Evolutionary conservation across 2,113 vertebrate genomes (phyloP), one percentile per base, ranked within the genome.

Genomic region (Physeter macrocephalus): DNA sequence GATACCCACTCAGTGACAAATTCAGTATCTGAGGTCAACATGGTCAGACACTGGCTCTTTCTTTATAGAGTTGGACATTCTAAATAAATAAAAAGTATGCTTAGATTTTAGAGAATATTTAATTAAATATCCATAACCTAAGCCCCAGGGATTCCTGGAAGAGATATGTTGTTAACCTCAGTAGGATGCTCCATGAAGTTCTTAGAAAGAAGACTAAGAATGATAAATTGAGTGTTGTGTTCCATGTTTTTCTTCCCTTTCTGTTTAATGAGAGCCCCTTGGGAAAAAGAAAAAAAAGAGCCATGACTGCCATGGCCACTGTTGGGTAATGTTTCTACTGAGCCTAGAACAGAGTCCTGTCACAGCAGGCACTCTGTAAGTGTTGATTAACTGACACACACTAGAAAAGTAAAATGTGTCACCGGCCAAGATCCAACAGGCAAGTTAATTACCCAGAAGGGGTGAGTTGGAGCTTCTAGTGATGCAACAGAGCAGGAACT

Each of bases 341-440:
- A 90, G 77, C 57, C 96, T 94, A 91, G 66, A 95, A 96, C 49
- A 85, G 54, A 69, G 71, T 72, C 69, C 41, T 89, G 31, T 39
- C 81, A 27, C 75, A 96, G 62, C 52, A 81, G 81, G 71, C 39
- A 52, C 59, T 93, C 83, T 77, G 81, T 95, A 85, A 97, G 75
- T 91, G n/a, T 90, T 97, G 52, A 95, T 96, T 96, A 97, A 91
- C 85, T 89, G 72, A 96, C 39, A 88, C 61, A 88, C 90, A 88
- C 34, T 64, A 92, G 54, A 46, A 89, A 84, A 97, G 74, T 74
- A 95, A 93, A 96, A 91, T 7, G 21, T 94, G 71, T 75, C 77
- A 78, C 67, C 78, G 66, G 54, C 67, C 85, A 90, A 94, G 67
- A 95, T 95, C 31, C 64, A 96, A 89, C n/a, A 96, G 66, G 23